Evolutionary conservation across 2,888 invertebrate genomes (phyloP).

Genomic region (Ichneumoninae sp.): DNA sequence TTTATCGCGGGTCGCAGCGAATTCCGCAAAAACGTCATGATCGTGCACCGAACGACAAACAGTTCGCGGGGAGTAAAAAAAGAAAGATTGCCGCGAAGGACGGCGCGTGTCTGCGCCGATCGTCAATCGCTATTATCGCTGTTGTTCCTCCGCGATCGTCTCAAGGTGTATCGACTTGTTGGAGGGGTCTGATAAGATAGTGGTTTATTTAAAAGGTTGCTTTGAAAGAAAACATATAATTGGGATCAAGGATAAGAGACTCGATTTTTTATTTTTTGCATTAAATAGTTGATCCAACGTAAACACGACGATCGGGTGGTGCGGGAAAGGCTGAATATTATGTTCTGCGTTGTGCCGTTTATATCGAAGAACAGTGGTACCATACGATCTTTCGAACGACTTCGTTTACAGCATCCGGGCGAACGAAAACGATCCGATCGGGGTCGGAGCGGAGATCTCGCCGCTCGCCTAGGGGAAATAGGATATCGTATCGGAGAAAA

Average conservation of each 20-base stretch:
- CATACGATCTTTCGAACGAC: conserved; percentile 52
- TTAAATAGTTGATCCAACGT: neutral
- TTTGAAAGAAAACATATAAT: conserved; percentile 9
- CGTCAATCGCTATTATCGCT: conserved; percentile 30
- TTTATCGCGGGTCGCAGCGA: conserved; percentile 3
- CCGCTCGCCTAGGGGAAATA: conserved; percentile 46
- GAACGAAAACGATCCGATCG: conserved; percentile 43
- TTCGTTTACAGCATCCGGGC: conserved; percentile 52
- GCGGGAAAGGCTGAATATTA: conserved; percentile 33
- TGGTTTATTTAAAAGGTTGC: conserved; percentile 4
- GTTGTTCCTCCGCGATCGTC: conserved; percentile 47
- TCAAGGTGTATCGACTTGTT: conserved; percentile 19
- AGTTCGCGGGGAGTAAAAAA: conserved; percentile 6
- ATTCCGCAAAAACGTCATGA: conserved; percentile 21
- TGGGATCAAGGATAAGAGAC: neutral
- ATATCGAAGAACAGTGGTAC: conserved; percentile 50
- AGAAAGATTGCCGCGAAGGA: conserved; percentile 13
- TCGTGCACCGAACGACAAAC: conserved; percentile 25
- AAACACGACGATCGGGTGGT: neutral
- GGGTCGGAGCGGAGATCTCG: conserved; percentile 34
- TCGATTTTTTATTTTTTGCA: neutral
- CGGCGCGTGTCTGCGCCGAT: conserved; percentile 12
- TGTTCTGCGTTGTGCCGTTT: conserved; percentile 6
- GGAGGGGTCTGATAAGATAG: conserved; percentile 50
- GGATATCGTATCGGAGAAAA: conserved; percentile 60